phyloP scores from a whole-genome alignment of 2,113 vertebrate genomes.

The Hippocampus guttulatus region DNA sequence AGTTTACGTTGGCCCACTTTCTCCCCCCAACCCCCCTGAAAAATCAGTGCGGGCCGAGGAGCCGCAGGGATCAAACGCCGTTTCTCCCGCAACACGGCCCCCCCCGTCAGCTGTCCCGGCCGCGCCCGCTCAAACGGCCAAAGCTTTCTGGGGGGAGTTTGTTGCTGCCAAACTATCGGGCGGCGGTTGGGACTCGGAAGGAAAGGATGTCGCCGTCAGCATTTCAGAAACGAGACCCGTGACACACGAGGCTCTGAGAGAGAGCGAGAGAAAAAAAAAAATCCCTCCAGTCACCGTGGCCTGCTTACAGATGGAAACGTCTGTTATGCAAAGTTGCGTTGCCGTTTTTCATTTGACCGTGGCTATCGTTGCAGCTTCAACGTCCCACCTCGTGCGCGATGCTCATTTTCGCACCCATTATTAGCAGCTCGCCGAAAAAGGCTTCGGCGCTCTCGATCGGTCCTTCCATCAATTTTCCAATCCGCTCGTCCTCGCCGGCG shows the following conservation, averaged over 20 bases:
- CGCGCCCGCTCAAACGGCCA: slow-evolving; percentile 43
- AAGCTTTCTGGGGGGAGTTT: slow-evolving; percentile 55
- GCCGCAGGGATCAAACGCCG: slow-evolving; percentile 53
- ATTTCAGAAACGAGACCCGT: slow-evolving; percentile 69
- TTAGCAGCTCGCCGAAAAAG: slow-evolving; percentile 27
- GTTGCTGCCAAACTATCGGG: slow-evolving; percentile 44
- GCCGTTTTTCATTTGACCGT: slow-evolving; percentile 19
- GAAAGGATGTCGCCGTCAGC: slow-evolving; percentile 75
- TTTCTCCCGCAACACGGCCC: slow-evolving; percentile 39
- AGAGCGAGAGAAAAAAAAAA: slow-evolving; percentile 15
- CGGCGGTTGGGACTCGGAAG: slow-evolving; percentile 57
- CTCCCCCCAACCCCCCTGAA: slow-evolving; percentile 30
- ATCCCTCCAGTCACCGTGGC: slow-evolving; percentile 9
- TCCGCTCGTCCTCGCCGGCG: too few relatives aligned
- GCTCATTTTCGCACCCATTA: slow-evolving; percentile 8
- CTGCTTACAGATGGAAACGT: slow-evolving; percentile 3
- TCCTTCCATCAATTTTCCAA: too few relatives aligned
- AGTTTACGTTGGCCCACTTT: slow-evolving; percentile 75
- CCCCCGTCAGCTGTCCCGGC: slow-evolving; percentile 60
- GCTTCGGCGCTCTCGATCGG: slow-evolving; percentile 12
- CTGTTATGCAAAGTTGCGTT: neutral
- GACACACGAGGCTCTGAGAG: slow-evolving; percentile 44
- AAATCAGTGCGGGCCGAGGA: slow-evolving; percentile 44
- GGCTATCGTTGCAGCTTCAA: slow-evolving; percentile 6
- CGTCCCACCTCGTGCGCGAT: slow-evolving; percentile 32